Base-by-base conservation (phyloP, 1,140 invertebrate species). In the Oreohelix idahoensis region DNA sequence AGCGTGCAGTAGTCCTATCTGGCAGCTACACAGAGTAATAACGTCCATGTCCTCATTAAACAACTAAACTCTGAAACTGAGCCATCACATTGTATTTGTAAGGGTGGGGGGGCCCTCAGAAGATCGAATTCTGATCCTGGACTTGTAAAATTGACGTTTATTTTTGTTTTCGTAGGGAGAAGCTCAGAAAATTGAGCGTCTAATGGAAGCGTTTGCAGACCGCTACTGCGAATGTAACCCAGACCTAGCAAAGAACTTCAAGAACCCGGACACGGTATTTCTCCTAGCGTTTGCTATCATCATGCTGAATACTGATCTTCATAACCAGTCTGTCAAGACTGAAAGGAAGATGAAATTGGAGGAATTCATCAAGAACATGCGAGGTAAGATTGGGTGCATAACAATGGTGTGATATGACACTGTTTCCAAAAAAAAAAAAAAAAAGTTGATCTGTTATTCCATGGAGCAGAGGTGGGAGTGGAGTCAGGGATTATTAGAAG, bases 261-360 rank as follows among this genome's bases (percentile, higher is more conserved):
- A 88, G 80, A 88, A 86, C 35, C 89, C 87, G 29, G 91, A 92
- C 93, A 98, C 97, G 58, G 96, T 99, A 84, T 99, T 99, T 93
- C 97, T 99, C 38, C 93, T 99, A 71, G 97, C 98, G 4, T 99
- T 99, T 94, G 98, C 98, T 11, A 99, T 99, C 87, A 99, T 99
- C 89, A 99, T 99, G 98, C 94, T 99, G 71, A 99, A 99, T 92
- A 99, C 98, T 1, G 98, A 99, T 93, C 94, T 99, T 26, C 98
- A 99, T 92, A 99, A 97, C 66, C 97, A 98, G 13, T 99, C 97
- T 91, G 94, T 99, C 81, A 99, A 99, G 92, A 95, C 96, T 1
- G 97, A 99, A 89, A 95, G 97, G 11, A 95, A 97, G 85, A 99
- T 99, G 98, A 98, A 97, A 86, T 92, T 98, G 38, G 97, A 99